These are phyloP conservation scores for Chromis chromis DNA, from an alignment of 2,797 vertebrate genomes.

Conservation along the genomic window DNA sequence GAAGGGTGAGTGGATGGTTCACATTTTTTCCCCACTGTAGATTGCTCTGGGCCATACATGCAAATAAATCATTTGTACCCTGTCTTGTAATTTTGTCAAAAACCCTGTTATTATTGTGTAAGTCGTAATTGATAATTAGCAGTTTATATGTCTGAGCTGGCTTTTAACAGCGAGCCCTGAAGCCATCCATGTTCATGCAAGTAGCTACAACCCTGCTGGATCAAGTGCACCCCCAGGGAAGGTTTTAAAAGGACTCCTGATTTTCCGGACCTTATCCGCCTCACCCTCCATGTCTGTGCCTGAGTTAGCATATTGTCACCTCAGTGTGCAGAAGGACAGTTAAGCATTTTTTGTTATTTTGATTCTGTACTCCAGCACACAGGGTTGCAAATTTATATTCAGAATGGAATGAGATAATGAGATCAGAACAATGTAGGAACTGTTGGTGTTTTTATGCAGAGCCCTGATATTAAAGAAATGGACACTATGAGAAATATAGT, in stretches of 20 bases:
- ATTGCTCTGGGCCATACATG: constrained; percentile 5
- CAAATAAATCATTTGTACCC: constrained; percentile 24
- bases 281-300: background rate
- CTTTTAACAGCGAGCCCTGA: constrained; percentile 13
- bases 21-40: background rate
- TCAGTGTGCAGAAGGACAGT: background rate
- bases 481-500: background rate
- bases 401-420: background rate
- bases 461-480: background rate
- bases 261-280: background rate
- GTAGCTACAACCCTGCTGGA: constrained; percentile 27
- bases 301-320: background rate
- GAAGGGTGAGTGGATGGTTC: constrained; percentile 87
- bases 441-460: background rate
- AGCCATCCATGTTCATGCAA: constrained; percentile 29
- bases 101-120: constrained; percentile 45
- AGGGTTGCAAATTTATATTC: background rate
- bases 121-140: constrained; percentile 8
- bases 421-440: background rate
- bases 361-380: background rate
- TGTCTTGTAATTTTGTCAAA: constrained; percentile 53
- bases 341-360: background rate
- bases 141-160: constrained; percentile 5
- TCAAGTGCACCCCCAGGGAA: constrained; percentile 14
- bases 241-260: constrained; percentile 12